Conservation (phyloP, 2,113 vertebrate species). For the Oreotragus oreotragus region DNA sequence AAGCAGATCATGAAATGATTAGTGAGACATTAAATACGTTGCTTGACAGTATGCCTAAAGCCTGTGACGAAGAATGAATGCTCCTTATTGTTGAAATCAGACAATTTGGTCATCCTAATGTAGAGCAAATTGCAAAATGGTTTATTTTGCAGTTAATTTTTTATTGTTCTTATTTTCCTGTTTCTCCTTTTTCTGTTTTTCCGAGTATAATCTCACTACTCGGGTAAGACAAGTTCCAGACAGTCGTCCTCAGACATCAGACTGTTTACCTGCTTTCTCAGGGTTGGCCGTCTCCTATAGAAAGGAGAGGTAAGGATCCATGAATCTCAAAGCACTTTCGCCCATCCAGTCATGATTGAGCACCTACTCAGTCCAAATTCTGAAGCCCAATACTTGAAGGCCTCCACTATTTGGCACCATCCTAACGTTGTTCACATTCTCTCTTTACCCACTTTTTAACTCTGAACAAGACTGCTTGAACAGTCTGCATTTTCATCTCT, state of each 20-base stretch:
- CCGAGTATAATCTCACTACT: background rate
- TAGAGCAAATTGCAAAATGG: conserved; percentile 3
- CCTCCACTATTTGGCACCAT: background rate
- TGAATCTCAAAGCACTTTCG: background rate
- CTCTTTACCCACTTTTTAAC: background rate
- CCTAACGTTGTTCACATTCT: background rate
- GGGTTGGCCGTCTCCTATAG: background rate
- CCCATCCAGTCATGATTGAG: background rate
- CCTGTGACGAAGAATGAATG: background rate
- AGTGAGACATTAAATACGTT: conserved; percentile 3
- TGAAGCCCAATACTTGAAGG: background rate
- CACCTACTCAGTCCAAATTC: background rate
- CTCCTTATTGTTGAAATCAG: conserved; percentile 35
- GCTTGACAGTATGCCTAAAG: background rate
- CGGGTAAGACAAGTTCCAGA: background rate
- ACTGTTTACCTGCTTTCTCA: background rate
- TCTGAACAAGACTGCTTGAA: background rate
- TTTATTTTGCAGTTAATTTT: background rate
- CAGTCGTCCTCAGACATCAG: background rate
- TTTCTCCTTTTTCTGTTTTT: conserved; percentile 18
- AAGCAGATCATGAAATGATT: conserved; percentile 25
- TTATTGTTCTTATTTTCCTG: background rate
- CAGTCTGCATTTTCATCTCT: background rate
- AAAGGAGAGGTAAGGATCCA: background rate
- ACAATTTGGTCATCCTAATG: background rate